Evolutionary conservation across 2,797 vertebrate genomes (phyloP).

Genomic region (Lagodon rhomboides): DNA sequence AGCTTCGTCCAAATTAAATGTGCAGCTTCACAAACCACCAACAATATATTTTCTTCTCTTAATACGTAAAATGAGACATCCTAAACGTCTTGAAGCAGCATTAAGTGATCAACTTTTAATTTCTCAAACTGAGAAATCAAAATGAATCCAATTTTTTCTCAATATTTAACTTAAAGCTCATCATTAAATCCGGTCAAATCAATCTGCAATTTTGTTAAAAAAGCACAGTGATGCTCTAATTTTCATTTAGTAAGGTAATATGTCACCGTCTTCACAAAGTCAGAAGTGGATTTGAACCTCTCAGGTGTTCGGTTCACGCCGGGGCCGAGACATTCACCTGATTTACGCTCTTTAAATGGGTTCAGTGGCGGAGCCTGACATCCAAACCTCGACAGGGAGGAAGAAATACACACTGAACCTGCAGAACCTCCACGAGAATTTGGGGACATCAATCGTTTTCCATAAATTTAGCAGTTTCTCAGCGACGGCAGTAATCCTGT

Average conservation of each 20-base stretch:
- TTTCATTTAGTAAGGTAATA: neutral
- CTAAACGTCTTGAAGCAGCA: no score
- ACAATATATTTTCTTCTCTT: neutral
- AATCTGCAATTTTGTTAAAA: neutral
- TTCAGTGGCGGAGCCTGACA: conserved; percentile 1
- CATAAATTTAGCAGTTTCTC: conserved; percentile 10
- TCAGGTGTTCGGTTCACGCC: neutral
- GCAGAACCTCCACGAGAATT: neutral
- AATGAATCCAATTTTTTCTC: neutral
- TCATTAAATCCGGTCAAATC: neutral
- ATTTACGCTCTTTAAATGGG: neutral
- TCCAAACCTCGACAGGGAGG: neutral
- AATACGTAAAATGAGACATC: neutral
- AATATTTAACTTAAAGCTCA: neutral
- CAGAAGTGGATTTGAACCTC: neutral
- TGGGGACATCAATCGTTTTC: conserved; percentile 5
- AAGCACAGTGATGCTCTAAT: neutral
- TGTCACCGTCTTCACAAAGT: neutral
- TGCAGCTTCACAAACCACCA: neutral
- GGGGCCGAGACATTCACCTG: neutral
- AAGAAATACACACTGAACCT: neutral
- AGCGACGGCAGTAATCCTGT: neutral
- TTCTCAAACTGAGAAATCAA: neutral
- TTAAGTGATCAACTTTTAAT: neutral
- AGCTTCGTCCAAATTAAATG: neutral